Conservation (phyloP, 2,113 vertebrate genomes). For the Alethe castanea region DNA sequence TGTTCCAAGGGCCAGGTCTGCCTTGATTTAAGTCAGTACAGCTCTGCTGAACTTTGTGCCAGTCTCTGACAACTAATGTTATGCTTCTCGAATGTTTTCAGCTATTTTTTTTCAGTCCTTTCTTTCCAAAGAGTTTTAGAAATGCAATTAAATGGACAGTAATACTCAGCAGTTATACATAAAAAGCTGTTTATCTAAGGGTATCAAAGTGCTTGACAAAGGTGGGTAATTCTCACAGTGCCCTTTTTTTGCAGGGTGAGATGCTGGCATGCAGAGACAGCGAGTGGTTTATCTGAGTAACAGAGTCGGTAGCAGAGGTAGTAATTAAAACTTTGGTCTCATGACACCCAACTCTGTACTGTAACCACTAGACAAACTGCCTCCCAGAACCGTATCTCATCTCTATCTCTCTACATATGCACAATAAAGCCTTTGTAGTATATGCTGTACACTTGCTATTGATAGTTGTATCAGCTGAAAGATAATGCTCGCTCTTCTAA, state of each 20-base stretch:
- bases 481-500: conserved; percentile 59
- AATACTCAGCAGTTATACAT: neutral
- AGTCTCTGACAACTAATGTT: neutral
- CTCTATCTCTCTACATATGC: conserved; percentile 64
- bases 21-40: neutral
- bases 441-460: conserved; percentile 64
- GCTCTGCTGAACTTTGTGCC: neutral
- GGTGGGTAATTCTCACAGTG: conserved; percentile 36
- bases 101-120: neutral
- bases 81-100: neutral
- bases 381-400: conserved; percentile 48
- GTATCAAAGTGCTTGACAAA: conserved; percentile 38
- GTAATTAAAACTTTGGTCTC: conserved; percentile 67
- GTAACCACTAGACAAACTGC: conserved; percentile 61
- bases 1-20: neutral
- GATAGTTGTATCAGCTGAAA: conserved; percentile 69
- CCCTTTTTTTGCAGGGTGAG: conserved; percentile 19
- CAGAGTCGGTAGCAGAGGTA: conserved; percentile 39
- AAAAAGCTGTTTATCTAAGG: conserved; percentile 44
- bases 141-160: conserved; percentile 22
- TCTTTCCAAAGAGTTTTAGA: conserved; percentile 10
- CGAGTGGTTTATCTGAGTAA: conserved; percentile 28
- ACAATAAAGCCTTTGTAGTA: conserved; percentile 69
- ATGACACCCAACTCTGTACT: conserved; percentile 62
- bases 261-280: conserved; percentile 43